A percentile compares a stretch with the other conserved stretches of the same genome.
Evolutionary conservation across 2,113 vertebrate species (phyloP).

Genomic region (Heloderma charlesbogerti): DNA sequence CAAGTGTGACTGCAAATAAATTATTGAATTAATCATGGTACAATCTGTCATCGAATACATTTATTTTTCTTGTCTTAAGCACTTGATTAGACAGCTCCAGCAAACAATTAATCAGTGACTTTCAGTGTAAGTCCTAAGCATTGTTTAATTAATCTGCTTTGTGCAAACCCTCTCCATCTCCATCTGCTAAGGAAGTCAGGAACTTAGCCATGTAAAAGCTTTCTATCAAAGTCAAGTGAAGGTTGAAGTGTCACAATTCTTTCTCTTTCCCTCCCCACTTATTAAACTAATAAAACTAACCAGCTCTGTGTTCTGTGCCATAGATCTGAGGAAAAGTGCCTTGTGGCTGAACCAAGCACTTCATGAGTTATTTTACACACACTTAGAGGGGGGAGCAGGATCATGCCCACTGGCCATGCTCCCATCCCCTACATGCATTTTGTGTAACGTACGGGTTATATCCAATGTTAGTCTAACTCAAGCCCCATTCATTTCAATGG

Average conservation of each 20-base stretch:
- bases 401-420: background rate
- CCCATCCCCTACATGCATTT: background rate
- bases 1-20: constrained; percentile 61
- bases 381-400: background rate
- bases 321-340: background rate
- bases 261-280: constrained; percentile 36
- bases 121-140: constrained; percentile 73
- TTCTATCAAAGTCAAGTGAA: constrained; percentile 77
- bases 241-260: constrained; percentile 64
- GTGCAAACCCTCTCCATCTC: constrained; percentile 59
- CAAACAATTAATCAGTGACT: constrained; percentile 80
- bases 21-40: constrained; percentile 68
- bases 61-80: constrained; percentile 77
- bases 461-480: no score
- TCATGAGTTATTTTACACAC: background rate
- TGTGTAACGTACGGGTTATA: no score
- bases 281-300: constrained; percentile 73
- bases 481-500: no score
- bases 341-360: background rate
- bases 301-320: constrained; percentile 40
- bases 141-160: constrained; percentile 78
- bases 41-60: constrained; percentile 67
- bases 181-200: constrained; percentile 69
- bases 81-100: constrained; percentile 77
- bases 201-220: constrained; percentile 76